A percentile compares a stretch with the other conserved stretches of the same genome.
Conservation (phyloP, 2,888 invertebrate genomes). For the Epinotia demarniana region DNA sequence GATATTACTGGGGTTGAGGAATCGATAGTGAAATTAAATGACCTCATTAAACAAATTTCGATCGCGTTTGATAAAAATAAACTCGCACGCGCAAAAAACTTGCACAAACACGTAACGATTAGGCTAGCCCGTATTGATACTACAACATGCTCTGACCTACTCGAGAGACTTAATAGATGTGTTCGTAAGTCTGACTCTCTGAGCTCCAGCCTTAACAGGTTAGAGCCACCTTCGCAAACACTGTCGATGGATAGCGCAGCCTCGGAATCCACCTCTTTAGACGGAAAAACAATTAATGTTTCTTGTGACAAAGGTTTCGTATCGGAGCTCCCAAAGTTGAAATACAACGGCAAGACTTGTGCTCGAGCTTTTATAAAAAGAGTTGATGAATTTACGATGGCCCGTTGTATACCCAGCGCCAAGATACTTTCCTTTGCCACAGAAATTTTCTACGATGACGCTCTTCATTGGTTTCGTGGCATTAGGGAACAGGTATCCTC, state of each 20-base stretch:
- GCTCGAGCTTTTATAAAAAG: slow-evolving; percentile 1
- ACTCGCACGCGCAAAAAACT: neutral
- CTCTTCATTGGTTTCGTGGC: too few relatives aligned
- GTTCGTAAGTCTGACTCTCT: neutral
- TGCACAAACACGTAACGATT: neutral
- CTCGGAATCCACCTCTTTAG: neutral
- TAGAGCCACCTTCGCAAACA: too few relatives aligned
- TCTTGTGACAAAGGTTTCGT: neutral
- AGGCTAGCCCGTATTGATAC: neutral
- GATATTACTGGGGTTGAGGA: neutral
- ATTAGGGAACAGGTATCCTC: too few relatives aligned
- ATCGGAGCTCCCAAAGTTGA: neutral
- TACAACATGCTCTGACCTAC: neutral
- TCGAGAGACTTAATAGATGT: neutral
- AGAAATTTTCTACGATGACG: neutral
- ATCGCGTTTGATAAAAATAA: neutral
- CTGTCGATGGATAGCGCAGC: neutral
- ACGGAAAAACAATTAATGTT: neutral
- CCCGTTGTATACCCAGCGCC: neutral
- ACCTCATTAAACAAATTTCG: neutral
- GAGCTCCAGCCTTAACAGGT: neutral
- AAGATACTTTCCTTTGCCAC: neutral
- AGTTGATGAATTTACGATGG: slow-evolving; percentile 2
- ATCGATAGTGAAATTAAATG: neutral
- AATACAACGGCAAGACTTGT: slow-evolving; percentile 5